Evolutionary conservation across 2,113 vertebrate genomes (phyloP).

Genomic region (Urocolius indicus): DNA sequence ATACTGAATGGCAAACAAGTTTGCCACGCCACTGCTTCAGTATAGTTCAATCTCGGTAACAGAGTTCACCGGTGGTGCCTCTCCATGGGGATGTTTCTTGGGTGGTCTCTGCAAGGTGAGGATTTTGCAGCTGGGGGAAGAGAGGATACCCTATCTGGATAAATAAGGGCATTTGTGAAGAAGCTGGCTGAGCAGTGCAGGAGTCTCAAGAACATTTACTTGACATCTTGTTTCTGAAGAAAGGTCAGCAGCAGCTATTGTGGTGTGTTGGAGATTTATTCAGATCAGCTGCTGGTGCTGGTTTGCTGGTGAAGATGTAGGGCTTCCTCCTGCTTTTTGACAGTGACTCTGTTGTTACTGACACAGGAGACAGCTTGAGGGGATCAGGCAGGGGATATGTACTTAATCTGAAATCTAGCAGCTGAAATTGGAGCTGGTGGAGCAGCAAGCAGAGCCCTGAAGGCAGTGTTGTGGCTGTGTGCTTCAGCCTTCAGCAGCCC

Average conservation of each 20-base stretch:
- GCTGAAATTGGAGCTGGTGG: neutral
- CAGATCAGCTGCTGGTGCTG: neutral
- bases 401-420: neutral
- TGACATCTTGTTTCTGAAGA: neutral
- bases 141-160: neutral
- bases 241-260: neutral
- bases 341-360: neutral
- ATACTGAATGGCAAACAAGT: neutral
- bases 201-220: neutral
- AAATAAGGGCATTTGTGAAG: neutral
- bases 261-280: neutral
- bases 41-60: neutral
- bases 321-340: neutral
- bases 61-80: neutral
- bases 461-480: neutral
- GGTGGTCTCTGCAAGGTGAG: neutral
- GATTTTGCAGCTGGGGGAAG: neutral
- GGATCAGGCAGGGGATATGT: neutral
- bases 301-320: neutral
- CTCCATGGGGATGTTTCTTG: neutral
- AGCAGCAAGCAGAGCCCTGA: neutral
- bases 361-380: neutral
- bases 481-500: neutral
- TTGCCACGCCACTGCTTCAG: neutral
- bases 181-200: neutral